Percentiles rank a stretch among this genome's conserved stretches.
Conservation (phyloP, 1,140 invertebrate species). For the Centruroides vittatus region DNA sequence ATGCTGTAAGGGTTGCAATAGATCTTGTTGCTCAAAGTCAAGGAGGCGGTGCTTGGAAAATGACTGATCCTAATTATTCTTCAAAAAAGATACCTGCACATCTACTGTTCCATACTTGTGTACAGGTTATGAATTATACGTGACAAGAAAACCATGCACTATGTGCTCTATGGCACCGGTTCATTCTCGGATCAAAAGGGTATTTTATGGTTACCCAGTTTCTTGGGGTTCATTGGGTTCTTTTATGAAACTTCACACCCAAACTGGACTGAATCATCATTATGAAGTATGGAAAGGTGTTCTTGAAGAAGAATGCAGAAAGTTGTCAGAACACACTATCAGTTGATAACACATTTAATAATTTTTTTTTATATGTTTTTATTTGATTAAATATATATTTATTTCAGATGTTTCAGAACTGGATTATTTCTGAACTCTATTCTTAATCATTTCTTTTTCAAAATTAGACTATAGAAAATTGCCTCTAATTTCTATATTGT, state of each 20-base stretch:
- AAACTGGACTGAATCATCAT: conserved; percentile 74
- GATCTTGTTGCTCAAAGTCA: conserved; percentile 69
- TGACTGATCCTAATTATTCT: not conserved
- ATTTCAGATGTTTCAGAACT: too few species aligned
- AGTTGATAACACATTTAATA: too few species aligned
- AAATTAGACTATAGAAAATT: too few species aligned
- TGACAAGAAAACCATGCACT: conserved; percentile 71
- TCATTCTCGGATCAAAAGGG: conserved; percentile 62
- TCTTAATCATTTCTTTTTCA: too few species aligned
- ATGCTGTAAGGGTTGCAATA: conserved; percentile 68
- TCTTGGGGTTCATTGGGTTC: conserved; percentile 52
- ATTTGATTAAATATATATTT: too few species aligned
- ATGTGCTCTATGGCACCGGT: conserved; percentile 86
- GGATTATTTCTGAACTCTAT: too few species aligned
- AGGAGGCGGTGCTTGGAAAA: conserved; percentile 57
- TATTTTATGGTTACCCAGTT: conserved; percentile 57
- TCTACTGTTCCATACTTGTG: conserved; percentile 17
- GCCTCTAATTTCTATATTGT: too few species aligned
- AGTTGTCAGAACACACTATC: not conserved
- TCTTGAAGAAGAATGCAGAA: conserved; percentile 9
- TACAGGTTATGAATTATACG: conserved; percentile 59
- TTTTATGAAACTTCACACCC: conserved; percentile 54
- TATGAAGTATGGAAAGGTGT: conserved; percentile 56
- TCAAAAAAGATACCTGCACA: conserved; percentile 1
- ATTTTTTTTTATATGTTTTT: too few species aligned